phyloP scores from a whole-genome alignment of 2,113 vertebrate genomes.

The Sporophila hypoxantha region DNA sequence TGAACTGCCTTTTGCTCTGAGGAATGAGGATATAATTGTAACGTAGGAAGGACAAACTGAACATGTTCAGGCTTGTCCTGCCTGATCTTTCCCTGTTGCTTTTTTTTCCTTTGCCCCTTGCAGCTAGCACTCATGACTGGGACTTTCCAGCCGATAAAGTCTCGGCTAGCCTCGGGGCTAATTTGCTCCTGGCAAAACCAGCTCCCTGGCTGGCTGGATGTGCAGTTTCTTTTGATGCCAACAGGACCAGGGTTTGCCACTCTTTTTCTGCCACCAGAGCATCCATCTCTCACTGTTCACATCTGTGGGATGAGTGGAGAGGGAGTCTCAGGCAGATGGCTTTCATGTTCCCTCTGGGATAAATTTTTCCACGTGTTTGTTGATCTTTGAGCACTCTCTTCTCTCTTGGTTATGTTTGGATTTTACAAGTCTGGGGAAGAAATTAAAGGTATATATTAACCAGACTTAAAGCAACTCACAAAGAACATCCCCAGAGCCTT shows the following conservation, averaged over 20 bases:
- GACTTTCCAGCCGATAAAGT: slow-evolving; percentile 15
- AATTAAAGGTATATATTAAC: not conserved
- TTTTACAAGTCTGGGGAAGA: not conserved
- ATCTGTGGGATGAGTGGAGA: not conserved
- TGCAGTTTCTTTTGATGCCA: not conserved
- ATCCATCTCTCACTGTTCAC: not conserved
- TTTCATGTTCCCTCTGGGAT: not conserved
- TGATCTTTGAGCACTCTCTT: not conserved
- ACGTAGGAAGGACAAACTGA: slow-evolving; percentile 3
- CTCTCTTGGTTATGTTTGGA: not conserved
- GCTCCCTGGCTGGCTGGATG: not conserved
- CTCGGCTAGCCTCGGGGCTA: not conserved
- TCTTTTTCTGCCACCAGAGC: not conserved
- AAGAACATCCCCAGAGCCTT: not conserved
- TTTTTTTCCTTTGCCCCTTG: not conserved
- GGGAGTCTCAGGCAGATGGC: not conserved
- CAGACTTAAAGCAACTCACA: not conserved
- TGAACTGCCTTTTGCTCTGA: slow-evolving; percentile 40
- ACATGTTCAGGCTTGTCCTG: slow-evolving; percentile 51
- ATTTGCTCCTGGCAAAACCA: not conserved
- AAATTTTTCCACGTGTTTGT: not conserved
- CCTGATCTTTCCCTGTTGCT: not conserved
- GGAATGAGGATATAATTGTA: slow-evolving; percentile 55
- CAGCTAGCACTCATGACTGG: not conserved
- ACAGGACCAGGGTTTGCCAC: not conserved